These are phyloP conservation scores for Syngnathus rostellatus DNA, from an alignment of 2,797 vertebrate genomes.

Conservation along the genomic window DNA sequence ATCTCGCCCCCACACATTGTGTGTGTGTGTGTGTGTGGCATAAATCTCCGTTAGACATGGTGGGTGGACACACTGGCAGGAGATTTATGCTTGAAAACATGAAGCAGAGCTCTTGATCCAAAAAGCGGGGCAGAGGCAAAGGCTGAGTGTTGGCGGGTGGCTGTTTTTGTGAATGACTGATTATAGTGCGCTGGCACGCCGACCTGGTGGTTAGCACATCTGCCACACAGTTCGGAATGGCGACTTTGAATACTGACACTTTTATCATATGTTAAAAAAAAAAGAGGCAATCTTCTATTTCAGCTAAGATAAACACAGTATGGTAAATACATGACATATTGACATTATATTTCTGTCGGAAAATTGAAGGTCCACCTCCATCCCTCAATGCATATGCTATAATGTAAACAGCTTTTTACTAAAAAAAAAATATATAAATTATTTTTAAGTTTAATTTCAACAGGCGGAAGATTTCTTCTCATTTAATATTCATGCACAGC, in stretches of 20 bases:
- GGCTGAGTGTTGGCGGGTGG: constrained; percentile 28
- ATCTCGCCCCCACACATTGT: constrained; percentile 16
- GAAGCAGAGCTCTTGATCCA: constrained; percentile 1
- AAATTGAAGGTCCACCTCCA: no score
- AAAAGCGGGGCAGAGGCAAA: constrained; percentile 14
- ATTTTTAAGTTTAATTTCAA: constrained; percentile 19
- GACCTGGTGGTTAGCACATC: background rate
- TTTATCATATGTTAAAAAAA: no score
- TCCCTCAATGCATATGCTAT: no score
- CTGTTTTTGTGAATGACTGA: constrained; percentile 10
- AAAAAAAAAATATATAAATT: no score
- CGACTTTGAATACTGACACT: background rate
- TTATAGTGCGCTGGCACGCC: background rate
- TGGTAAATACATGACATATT: no score
- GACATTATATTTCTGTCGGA: no score
- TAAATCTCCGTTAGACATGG: constrained; percentile 63
- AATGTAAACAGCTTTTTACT: no score
- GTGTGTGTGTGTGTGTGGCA: constrained; percentile 30
- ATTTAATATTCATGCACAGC: constrained; percentile 43
- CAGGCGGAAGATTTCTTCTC: background rate
- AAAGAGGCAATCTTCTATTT: no score
- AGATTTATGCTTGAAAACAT: constrained; percentile 41
- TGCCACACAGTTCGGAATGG: background rate
- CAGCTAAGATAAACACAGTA: no score
- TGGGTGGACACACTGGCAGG: constrained; percentile 41